Base-by-base conservation (phyloP, 1,140 invertebrate species). In the Drosophila obscura region DNA sequence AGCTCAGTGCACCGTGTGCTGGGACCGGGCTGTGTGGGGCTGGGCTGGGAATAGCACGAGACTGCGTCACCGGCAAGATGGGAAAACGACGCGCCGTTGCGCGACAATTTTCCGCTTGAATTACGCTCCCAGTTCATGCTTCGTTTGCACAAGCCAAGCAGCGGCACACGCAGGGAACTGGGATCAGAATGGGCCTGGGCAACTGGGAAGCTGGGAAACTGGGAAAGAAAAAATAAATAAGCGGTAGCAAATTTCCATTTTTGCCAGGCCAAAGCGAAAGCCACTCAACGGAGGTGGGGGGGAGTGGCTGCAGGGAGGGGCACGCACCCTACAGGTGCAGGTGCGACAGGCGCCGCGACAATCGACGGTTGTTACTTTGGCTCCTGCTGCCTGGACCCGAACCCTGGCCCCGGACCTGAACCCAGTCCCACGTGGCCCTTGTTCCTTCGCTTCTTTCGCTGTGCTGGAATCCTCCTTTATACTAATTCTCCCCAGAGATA, bases 31-130 rank as follows among this genome's bases (percentile, higher is more conserved):
- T 19, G 24, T 19, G 19, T 19, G 19, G 19, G 19, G 28, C 24
- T 8, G 67, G 62, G 39, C 55, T 69, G 61, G 49, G 58, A 53
- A 72, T 55, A 55, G 15, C 28, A 46, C 28, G 28, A 28, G 28
- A 22, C 44, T 35, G 58, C 35, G 56, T 56, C 59, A 51, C 28
- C 24, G 61, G 59, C 65, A 56, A 74, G 80, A 61, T 68, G 51
- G 28, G 66, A 52, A 87, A 72, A 87, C 66, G 79, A 83, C 81
- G 83, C 85, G 84, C 76, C 83, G 79, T 87, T 88, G 80, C 83
- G 83, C 83, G 83, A 88, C 83, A 87, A 87, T 87, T 87, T 87
- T 87, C 83, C 84, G 83, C 83, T 88, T 87, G 83, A 87, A 87
- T 87, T 87, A 87, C 84, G 80, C 83, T 88, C 83, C 83, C 83